Base-by-base conservation (phyloP, 1,140 invertebrate species). In the Procambarus clarkii region DNA sequence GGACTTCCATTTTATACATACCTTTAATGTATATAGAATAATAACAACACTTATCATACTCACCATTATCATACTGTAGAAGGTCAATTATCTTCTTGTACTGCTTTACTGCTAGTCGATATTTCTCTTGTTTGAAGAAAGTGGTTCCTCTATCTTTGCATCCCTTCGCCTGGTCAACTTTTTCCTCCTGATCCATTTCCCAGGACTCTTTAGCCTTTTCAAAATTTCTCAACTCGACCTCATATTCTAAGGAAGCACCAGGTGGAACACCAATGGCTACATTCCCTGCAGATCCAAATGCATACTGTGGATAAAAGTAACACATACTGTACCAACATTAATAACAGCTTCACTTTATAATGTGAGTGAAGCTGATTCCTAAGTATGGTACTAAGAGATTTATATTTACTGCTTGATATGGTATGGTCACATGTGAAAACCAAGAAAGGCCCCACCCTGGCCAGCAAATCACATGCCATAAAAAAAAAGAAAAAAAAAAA, bases 121-220 rank as follows among this genome's bases (percentile, higher is more conserved):
- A 97, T 94, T 98, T 98, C 82, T 95, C 96, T 3, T 95, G 95
- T 94, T 98, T 98, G 93, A 99, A 99, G 94, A 98, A 99, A 69
- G 96, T 96, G 0, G 98, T 99, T 81, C 98, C 98, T 94, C 98
- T 98, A 81, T 97, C 97, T 95, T 99, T 99, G 74, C 96, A 97
- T 7, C 97, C 95, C 94, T 97, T 97, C 0, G 97, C 96, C 93
- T 97, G 96, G 86, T 97, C 96, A 24, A 99, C 93, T 94, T 97
- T 97, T 94, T 99, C 97, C 8, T 95, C 94, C 21, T 94, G 95
- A 89, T 97, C 96, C 95, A 99, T 95, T 54, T 96, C 96, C 98
- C 98, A 99, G n/a, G 95, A 94, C 92, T 98, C 97, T 93, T 97
- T 96, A 0, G 95, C 94, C 94, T 97, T 98, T 94, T 98, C 98